Base-by-base conservation (phyloP, 2,113 vertebrate species). In the Globicephala melas region DNA sequence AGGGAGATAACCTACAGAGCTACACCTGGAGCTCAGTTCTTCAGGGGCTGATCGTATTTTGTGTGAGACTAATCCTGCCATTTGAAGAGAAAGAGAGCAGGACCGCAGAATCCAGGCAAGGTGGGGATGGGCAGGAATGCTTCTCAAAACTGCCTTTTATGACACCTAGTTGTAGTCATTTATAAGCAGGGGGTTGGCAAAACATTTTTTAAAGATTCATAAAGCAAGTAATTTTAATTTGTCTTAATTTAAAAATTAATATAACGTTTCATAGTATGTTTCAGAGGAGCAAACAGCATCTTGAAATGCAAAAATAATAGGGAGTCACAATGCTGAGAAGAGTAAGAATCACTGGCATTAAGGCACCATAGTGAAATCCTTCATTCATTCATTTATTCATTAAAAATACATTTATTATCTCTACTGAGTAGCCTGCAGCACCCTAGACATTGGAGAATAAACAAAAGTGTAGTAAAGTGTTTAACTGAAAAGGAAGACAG, bases 181-280 rank as follows among this genome's bases (percentile, higher is more conserved):
- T 85, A 65, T 60, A 60, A 90, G 21, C 17, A 76, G 31, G 23
- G 14, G 13, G 23, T 17, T 84, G 70, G 68, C 36, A 84, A 87
- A 95, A 94, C 33, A 58, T 55, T 76, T 74, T 76, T 31, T 6
- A 93, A 81, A 89, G 47, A 50, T 23, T 26, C 88, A 80, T 58
- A 81, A 81, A 53, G 53, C n/a, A 81, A 88, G n/a, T 53, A 83
- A 88, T 94, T 70, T 92, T 92, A 88, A 73, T 87, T 87, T 83
- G 38, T 76, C 77, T 68, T 63, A n/a, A 70, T 95, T 79, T 5
- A 47, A 83, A 92, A 77, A 55, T 67, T 79, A 79, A 58, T 82
- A 38, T 36, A 33, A 41, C 23, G 13, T 73, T 92, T 62, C 26
- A 88, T 33, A 63, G 28, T 63, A 77, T 53, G 62, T 62, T 83